phyloP scores from a whole-genome alignment of 2,888 invertebrate species.

The Mesodorylaimus sp. region DNA sequence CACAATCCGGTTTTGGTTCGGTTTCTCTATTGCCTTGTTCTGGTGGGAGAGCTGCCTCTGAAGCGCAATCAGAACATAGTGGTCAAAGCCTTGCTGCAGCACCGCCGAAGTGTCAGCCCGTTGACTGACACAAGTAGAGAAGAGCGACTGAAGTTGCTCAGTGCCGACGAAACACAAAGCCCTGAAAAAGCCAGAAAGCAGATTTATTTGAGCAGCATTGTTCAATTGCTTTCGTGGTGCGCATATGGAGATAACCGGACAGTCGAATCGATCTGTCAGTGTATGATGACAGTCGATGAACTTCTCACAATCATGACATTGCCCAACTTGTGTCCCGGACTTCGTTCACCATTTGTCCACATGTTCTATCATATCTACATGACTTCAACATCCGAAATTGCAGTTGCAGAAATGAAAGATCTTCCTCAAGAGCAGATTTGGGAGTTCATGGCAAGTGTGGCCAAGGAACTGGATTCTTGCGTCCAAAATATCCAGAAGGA shows the following conservation, averaged over 20 bases:
- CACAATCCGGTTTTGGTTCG: constrained; percentile 9
- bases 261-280: constrained; percentile 33
- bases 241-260: constrained; percentile 33
- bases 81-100: constrained; percentile 33
- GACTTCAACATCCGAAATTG: constrained; percentile 20
- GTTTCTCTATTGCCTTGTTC: background rate
- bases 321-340: constrained; percentile 22
- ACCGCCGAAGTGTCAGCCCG: constrained; percentile 25
- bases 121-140: constrained; percentile 21
- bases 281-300: constrained; percentile 30
- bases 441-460: too few species aligned
- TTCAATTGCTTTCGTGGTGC: constrained; percentile 31
- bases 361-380: constrained; percentile 32
- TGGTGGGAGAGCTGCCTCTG: constrained; percentile 20
- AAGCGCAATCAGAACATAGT: constrained; percentile 32
- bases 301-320: constrained; percentile 29
- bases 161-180: constrained; percentile 2
- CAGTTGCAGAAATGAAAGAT: constrained; percentile 23
- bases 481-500: too few species aligned
- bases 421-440: constrained; percentile 5
- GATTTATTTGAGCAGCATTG: constrained; percentile 15
- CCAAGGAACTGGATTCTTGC: too few species aligned
- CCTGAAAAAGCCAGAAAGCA: background rate
- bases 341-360: constrained; percentile 28
- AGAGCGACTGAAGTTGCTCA: background rate